Base-by-base conservation (phyloP, 2,113 vertebrate genomes). In the Chunga burmeisteri region DNA sequence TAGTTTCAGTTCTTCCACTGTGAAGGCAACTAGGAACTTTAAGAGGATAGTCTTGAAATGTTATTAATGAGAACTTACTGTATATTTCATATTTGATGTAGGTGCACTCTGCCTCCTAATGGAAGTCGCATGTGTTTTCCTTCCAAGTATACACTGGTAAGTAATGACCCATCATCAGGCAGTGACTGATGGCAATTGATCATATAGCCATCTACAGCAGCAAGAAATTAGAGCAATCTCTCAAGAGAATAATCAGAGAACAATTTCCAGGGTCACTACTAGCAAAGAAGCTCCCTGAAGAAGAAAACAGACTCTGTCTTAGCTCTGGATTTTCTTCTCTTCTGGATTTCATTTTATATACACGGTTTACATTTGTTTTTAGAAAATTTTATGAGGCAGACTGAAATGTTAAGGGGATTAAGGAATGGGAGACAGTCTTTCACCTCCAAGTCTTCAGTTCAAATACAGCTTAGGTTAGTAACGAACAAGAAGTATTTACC, bases 21-120 rank as follows among this genome's bases (percentile, higher is more conserved):
- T 81, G 58, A 97, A 88, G 88, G 65, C 78, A 88, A 83, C 61
- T 80, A 81, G 25, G 65, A 96, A 92, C 80, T 92, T 96, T 52
- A 91, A 78, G 91, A 97, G 58, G 81, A 81, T 71, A 55, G 81
- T 61, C 81, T 94, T 96, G 95, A 96, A 95, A 96, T 83, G 61
- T 91, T 96, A 96, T 96, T 97, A 96, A 96, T 91, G 90, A 95
- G 58, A 93, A 90, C 81, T 82, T 78, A 91, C 71, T 53, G 50
- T 93, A 81, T 70, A 29, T 68, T 91, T 89, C 90, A 81, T 80
- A 83, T 91, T 84, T 97, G 96, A 97, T 81, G 89, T 96, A 97
- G 96, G 94, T 93, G 67, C 81, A 95, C 59, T 96, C 92, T 93
- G 92, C 94, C 94, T 97, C 95, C 96, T 96, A 97, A 97, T 93